A percentile compares a stretch with the other conserved stretches of the same genome.
These are phyloP conservation scores for Limnothrissa miodon DNA, from an alignment of 2,113 vertebrate species.

Conservation along the genomic window DNA sequence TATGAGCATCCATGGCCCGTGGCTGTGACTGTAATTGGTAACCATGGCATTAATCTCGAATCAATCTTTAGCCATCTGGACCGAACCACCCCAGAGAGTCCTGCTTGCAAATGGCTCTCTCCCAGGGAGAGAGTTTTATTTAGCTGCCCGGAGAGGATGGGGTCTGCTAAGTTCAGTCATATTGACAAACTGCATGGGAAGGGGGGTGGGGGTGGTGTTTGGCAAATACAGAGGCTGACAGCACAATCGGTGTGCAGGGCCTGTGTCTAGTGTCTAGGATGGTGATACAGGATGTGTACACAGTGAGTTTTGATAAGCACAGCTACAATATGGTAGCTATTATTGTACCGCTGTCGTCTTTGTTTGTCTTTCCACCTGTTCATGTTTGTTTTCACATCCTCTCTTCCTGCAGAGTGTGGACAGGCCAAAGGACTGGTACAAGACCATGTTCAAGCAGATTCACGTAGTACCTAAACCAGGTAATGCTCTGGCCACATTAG, in stretches of 20 bases:
- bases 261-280: not conserved
- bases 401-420: constrained; percentile 76
- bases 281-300: constrained; percentile 1
- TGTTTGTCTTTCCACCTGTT: not conserved
- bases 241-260: too few species aligned
- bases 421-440: constrained; percentile 89
- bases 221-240: too few species aligned
- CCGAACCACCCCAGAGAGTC: constrained; percentile 1
- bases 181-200: constrained; percentile 21
- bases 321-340: not conserved
- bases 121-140: constrained; percentile 37
- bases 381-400: not conserved
- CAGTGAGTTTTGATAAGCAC: not conserved
- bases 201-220: too few species aligned
- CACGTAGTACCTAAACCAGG: constrained; percentile 85
- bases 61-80: constrained; percentile 32
- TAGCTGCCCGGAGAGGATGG: constrained; percentile 34
- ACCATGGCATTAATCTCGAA: constrained; percentile 41
- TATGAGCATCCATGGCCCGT: not conserved
- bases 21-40: constrained; percentile 17
- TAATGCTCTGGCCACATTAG: constrained; percentile 48
- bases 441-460: constrained; percentile 90
- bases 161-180: constrained; percentile 42
- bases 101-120: constrained; percentile 40
- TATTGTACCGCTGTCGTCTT: not conserved